These are phyloP conservation scores for Apodemia zela DNA, from an alignment of 2,888 invertebrate genomes.

Conservation along the genomic window DNA sequence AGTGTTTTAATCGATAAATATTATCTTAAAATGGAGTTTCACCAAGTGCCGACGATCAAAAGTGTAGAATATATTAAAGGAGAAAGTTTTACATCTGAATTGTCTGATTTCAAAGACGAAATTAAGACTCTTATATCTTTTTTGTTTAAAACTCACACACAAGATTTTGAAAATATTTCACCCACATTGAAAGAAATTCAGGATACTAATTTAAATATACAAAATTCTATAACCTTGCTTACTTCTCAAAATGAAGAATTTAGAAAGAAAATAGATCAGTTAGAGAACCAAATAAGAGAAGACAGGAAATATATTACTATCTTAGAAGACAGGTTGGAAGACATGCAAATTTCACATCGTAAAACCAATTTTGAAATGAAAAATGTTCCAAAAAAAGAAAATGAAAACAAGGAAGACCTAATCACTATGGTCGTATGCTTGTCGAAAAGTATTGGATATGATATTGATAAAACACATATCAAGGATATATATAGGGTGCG, in stretches of 20 bases:
- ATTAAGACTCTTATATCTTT: too few relatives aligned
- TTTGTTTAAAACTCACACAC: too few relatives aligned
- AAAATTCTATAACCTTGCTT: not conserved
- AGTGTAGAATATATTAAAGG: too few relatives aligned
- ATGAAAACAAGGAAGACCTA: conserved; percentile 21
- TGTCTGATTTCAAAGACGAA: too few relatives aligned
- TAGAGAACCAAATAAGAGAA: conserved; percentile 4
- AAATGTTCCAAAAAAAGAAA: conserved; percentile 18
- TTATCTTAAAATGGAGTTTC: too few relatives aligned
- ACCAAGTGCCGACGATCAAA: too few relatives aligned
- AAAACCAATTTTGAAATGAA: too few relatives aligned
- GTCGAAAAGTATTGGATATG: conserved; percentile 13
- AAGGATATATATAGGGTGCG: conserved; percentile 24
- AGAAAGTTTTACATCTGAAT: too few relatives aligned
- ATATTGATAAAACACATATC: conserved; percentile 19
- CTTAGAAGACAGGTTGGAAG: not conserved
- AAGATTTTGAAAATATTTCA: too few relatives aligned
- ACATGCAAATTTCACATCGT: too few relatives aligned
- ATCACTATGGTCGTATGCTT: conserved; percentile 20
- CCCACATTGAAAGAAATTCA: not conserved
- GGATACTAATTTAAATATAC: not conserved
- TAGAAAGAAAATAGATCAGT: not conserved
- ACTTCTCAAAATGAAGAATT: conserved; percentile 7
- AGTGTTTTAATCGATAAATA: too few relatives aligned
- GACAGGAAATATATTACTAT: conserved; percentile 2